phyloP scores from a whole-genome alignment of 2,113 vertebrate genomes.

The Fregetta grallaria region DNA sequence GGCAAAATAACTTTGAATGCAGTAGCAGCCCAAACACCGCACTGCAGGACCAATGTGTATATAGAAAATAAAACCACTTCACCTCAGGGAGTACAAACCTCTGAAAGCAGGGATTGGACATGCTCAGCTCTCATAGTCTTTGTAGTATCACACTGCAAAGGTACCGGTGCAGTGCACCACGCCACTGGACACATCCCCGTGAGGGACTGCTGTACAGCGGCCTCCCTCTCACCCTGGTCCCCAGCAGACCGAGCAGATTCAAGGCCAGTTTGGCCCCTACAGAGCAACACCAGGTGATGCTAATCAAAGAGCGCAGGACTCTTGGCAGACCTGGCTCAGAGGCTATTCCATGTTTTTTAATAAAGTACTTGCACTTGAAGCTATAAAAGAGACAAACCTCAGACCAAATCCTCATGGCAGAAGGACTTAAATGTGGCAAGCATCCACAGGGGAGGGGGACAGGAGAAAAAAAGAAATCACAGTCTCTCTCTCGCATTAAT shows the following conservation, averaged over 20 bases:
- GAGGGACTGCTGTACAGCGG: fast-evolving
- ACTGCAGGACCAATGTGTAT: not conserved
- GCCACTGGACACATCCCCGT: not conserved
- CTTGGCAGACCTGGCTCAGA: not conserved
- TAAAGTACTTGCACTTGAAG: not conserved
- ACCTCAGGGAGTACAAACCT: fast-evolving
- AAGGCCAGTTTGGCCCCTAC: not conserved
- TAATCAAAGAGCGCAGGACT: not conserved
- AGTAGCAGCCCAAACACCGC: not conserved
- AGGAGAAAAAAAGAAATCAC: not conserved
- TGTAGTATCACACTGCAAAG: not conserved
- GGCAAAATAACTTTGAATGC: not conserved
- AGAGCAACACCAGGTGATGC: not conserved
- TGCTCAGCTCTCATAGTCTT: not conserved
- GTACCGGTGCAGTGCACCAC: not conserved
- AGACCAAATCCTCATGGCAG: not conserved
- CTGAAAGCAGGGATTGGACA: fast-evolving
- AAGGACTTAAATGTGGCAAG: not conserved
- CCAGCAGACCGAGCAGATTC: not conserved
- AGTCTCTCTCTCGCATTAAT: not conserved
- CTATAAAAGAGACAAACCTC: not conserved
- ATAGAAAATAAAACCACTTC: not conserved
- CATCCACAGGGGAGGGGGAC: not conserved
- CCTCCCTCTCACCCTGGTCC: not conserved
- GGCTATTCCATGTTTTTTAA: not conserved